A percentile compares a stretch with the other conserved stretches of the same genome.
These are phyloP conservation scores for Sialia sialis DNA, from an alignment of 2,113 vertebrate genomes.

Conservation along the genomic window DNA sequence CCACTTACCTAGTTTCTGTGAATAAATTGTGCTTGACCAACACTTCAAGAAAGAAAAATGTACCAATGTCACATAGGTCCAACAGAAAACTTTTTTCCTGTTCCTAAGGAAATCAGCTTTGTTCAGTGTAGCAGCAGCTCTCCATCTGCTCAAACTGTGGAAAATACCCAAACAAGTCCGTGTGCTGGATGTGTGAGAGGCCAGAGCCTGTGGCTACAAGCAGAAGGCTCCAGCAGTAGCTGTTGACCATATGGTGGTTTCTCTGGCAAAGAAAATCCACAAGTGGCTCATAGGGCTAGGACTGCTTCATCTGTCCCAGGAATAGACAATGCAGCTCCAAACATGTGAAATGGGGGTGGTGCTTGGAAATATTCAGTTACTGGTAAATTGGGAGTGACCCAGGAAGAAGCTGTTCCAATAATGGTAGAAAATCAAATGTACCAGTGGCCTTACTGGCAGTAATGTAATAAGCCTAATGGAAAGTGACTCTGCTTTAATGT, in stretches of 20 bases:
- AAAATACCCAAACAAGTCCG: not conserved
- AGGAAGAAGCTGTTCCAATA: not conserved
- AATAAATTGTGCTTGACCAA: not conserved
- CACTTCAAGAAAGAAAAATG: not conserved
- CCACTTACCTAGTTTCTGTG: not conserved
- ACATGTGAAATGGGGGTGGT: not conserved
- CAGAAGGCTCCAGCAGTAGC: not conserved
- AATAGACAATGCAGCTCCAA: not conserved
- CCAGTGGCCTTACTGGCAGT: not conserved
- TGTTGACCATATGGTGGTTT: not conserved
- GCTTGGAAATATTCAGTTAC: not conserved
- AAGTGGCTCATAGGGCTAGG: not conserved
- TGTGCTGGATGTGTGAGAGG: not conserved
- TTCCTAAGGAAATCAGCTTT: not conserved
- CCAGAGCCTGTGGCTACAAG: not conserved
- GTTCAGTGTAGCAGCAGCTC: not conserved
- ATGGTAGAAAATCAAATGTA: not conserved
- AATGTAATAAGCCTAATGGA: constrained; percentile 47
- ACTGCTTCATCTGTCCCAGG: not conserved
- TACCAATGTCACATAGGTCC: not conserved
- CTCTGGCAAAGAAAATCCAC: not conserved
- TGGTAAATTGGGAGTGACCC: not conserved
- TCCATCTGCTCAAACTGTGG: not conserved
- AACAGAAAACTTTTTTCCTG: not conserved
- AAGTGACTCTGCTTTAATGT: constrained; percentile 13